Base-by-base conservation (phyloP, 2,113 vertebrate species). In the Orthonyx spaldingii region DNA sequence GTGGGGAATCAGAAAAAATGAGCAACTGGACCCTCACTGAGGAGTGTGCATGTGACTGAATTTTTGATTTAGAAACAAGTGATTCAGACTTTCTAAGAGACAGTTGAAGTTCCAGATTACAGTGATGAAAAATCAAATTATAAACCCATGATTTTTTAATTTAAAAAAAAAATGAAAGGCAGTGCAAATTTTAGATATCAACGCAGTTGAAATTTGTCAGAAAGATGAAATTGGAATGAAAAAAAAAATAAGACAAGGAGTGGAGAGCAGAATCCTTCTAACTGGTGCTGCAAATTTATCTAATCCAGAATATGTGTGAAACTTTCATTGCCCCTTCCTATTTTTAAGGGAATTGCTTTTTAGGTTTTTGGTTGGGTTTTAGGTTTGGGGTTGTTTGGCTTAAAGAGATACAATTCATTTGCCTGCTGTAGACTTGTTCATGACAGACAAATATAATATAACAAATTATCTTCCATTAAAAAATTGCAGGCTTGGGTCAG, bases 401-500 rank as follows among this genome's bases (percentile, higher is more conserved):
- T 85, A 46, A 79, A 91, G 28, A 63, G 59, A 39, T 87, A 39
- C 66, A 89, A 8, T 74, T 94, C 30, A 88, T 90, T 91, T 94
- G 66, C 86, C 90, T 81, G 64, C 42, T 80, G 52, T 46, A 50
- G 70, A 90, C 55, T 86, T 50, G 11, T 74, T 94, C 82, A 56
- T 2, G 71, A 94, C 90, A 94, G 91, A 93, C 63, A 88, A 90
- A 95, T 95, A 53, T 61, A 95, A 84, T 68, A 86, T 77, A 93
- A 93, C 87, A 91, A 63, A 96, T 94, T 93, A 77, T 93, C 87
- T 93, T 96, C 87, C 90, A 80, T 91, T 97, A 66, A 96, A 94
- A 89, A 90, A 74, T 63, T 39, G 47, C 68, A 90, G 75, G 44
- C 64, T 93, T 90, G 52, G 75, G 66, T 95, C 93, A 80, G 87